Evolutionary conservation across 2,888 invertebrate genomes (phyloP).

Genomic region (Venusia cambrica): DNA sequence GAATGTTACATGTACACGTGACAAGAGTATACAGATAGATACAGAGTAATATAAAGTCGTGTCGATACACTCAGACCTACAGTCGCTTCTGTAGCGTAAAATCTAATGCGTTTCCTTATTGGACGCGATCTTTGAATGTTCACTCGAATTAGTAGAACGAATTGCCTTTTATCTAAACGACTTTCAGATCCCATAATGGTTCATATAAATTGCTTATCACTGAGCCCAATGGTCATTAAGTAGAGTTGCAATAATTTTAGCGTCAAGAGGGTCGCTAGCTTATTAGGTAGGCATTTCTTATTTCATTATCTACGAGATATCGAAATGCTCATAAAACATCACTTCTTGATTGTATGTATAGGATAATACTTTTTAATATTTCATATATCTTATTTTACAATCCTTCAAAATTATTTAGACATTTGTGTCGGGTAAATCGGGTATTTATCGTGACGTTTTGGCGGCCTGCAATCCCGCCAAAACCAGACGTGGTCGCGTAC

Average conservation of each 20-base stretch:
- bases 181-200: conserved; percentile 60
- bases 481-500: too few relatives aligned
- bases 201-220: conserved; percentile 69
- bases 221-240: conserved; percentile 48
- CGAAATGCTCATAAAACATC: too few relatives aligned
- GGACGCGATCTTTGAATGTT: conserved; percentile 26
- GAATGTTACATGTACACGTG: conserved; percentile 57
- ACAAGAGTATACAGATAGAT: too few relatives aligned
- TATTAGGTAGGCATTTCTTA: conserved; percentile 11
- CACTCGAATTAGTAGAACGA: conserved; percentile 43
- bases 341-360: too few relatives aligned
- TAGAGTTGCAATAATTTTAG: conserved; percentile 41
- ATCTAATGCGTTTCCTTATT: conserved; percentile 25
- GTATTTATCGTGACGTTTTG: too few relatives aligned
- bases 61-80: conserved; percentile 36
- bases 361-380: too few relatives aligned
- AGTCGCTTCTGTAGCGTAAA: conserved; percentile 27
- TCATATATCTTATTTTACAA: too few relatives aligned
- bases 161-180: conserved; percentile 61
- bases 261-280: conserved; percentile 9
- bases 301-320: conserved; percentile 12
- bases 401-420: too few relatives aligned
- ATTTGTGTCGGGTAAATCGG: too few relatives aligned
- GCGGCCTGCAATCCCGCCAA: too few relatives aligned
- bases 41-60: conserved; percentile 52